Evolutionary conservation across 1,140 invertebrate species (phyloP).

Genomic region (Dendroctonus ponderosae): DNA sequence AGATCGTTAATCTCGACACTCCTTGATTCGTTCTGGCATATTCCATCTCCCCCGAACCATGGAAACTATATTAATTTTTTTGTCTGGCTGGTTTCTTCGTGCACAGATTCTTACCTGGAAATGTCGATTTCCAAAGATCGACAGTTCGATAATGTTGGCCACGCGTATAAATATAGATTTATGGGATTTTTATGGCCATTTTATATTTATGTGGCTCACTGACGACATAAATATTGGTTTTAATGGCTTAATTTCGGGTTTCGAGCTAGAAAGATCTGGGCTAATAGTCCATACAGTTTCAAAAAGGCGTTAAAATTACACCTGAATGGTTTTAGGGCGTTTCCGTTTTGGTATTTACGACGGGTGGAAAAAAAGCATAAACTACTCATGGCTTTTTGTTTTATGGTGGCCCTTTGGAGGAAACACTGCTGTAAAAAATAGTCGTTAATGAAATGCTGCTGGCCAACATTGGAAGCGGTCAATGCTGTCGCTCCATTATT

Average conservation of each 20-base stretch:
- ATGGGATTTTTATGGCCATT: slow-evolving; percentile 18
- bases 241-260: slow-evolving; percentile 22
- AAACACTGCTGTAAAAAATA: not conserved
- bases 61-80: too few species aligned
- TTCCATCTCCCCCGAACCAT: too few species aligned
- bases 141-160: too few species aligned
- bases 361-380: not conserved
- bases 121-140: too few species aligned
- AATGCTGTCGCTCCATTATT: too few species aligned
- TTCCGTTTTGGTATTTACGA: slow-evolving; percentile 10
- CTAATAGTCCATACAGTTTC: slow-evolving; percentile 15
- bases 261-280: not conserved
- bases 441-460: not conserved
- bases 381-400: slow-evolving; percentile 7
- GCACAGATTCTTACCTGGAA: too few species aligned
- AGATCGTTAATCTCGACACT: slow-evolving; percentile 15
- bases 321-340: slow-evolving; percentile 15
- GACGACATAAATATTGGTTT: slow-evolving; percentile 12
- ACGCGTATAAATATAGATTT: slow-evolving; percentile 13
- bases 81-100: too few species aligned
- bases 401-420: not conserved
- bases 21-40: not conserved
- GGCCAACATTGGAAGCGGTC: too few species aligned
- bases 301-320: slow-evolving; percentile 20
- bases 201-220: slow-evolving; percentile 20